phyloP scores from a whole-genome alignment of 2,113 vertebrate species.

The Anoplopoma fimbria region DNA sequence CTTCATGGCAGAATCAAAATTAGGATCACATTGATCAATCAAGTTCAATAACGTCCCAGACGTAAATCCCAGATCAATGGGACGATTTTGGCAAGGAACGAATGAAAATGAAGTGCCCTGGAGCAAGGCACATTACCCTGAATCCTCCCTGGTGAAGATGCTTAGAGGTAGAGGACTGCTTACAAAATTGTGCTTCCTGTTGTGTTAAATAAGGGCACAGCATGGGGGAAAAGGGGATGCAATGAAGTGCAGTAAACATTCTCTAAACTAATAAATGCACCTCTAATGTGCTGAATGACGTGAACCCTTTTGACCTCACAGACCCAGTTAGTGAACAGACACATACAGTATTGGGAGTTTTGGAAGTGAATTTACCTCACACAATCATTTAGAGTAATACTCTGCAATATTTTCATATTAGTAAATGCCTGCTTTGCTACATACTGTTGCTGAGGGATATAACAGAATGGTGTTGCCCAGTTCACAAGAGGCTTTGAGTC shows the following conservation, averaged over 20 bases:
- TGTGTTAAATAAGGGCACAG: slow-evolving; percentile 6
- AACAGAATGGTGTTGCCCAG: slow-evolving; percentile 18
- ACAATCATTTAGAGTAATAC: slow-evolving; percentile 16
- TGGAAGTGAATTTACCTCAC: slow-evolving; percentile 5
- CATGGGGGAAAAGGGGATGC: background rate
- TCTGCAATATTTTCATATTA: slow-evolving; percentile 36
- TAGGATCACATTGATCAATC: background rate
- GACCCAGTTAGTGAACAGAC: slow-evolving; percentile 5
- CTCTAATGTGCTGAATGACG: slow-evolving; percentile 21
- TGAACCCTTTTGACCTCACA: slow-evolving; percentile 2
- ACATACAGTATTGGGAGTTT: background rate
- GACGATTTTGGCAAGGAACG: background rate
- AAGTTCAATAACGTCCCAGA: background rate
- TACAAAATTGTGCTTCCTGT: background rate
- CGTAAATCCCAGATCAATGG: background rate
- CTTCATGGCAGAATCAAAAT: background rate
- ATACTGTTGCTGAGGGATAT: background rate
- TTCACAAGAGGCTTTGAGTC: slow-evolving; percentile 12
- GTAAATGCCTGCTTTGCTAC: slow-evolving; percentile 15
- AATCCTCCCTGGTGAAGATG: background rate
- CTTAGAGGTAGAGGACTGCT: background rate
- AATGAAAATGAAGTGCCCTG: background rate
- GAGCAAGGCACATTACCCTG: background rate
- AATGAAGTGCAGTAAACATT: slow-evolving; percentile 41
- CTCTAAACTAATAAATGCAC: slow-evolving; percentile 8